These are phyloP conservation scores for Diarsia rubi DNA, from an alignment of 2,888 invertebrate species.

Conservation along the genomic window DNA sequence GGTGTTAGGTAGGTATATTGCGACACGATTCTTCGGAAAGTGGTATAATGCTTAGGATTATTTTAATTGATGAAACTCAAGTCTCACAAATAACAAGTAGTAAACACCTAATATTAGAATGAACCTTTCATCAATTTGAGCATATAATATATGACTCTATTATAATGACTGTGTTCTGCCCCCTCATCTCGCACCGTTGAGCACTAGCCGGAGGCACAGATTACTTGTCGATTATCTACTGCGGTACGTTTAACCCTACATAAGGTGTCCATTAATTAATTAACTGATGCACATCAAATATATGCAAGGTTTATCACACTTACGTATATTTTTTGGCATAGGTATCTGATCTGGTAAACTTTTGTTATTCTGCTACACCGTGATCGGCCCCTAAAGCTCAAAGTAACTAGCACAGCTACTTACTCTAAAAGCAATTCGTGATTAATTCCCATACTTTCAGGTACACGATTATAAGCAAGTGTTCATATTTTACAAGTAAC, in stretches of 20 bases:
- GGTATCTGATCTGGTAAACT: slow-evolving; percentile 2
- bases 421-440: not conserved
- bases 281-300: not conserved
- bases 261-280: slow-evolving; percentile 30
- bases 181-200: slow-evolving; percentile 28
- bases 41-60: not conserved
- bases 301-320: not conserved
- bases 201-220: slow-evolving; percentile 45
- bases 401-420: not conserved
- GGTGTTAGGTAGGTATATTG: not conserved
- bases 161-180: slow-evolving; percentile 4
- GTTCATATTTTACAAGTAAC: slow-evolving; percentile 48
- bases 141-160: too few relatives aligned
- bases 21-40: not conserved
- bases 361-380: not conserved
- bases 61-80: not conserved
- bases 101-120: not conserved
- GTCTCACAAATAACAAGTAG: not conserved
- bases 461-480: slow-evolving; percentile 49
- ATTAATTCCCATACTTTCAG: slow-evolving; percentile 27
- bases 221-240: slow-evolving; percentile 42
- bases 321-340: not conserved
- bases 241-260: slow-evolving; percentile 21
- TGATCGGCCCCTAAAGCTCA: not conserved
- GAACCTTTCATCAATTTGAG: not conserved